These are phyloP conservation scores for Pseudanteris insignis DNA, from an alignment of 2,888 invertebrate genomes.

Conservation along the genomic window DNA sequence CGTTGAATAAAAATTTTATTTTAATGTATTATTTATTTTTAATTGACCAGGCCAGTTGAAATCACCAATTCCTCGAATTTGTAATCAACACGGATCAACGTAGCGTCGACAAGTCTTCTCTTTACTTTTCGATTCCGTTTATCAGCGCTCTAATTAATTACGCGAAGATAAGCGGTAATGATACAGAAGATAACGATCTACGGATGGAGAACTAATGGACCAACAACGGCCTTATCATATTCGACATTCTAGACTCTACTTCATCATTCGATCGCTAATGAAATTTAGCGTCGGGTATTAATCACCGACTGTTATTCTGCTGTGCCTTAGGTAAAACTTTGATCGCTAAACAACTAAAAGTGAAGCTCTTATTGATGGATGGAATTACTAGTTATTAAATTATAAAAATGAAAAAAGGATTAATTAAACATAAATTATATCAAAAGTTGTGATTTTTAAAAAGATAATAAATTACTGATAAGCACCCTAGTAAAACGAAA, in stretches of 20 bases:
- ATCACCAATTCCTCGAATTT: too few relatives aligned
- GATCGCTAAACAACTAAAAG: neutral
- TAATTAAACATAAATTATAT: too few relatives aligned
- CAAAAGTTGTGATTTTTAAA: too few relatives aligned
- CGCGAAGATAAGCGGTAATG: slow-evolving; percentile 22
- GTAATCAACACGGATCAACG: too few relatives aligned
- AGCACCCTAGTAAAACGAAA: too few relatives aligned
- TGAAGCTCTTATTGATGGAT: neutral
- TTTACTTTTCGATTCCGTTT: slow-evolving; percentile 4
- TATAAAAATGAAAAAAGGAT: too few relatives aligned
- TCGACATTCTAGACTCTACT: slow-evolving; percentile 24
- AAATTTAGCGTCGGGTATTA: slow-evolving; percentile 25
- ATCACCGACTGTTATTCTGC: slow-evolving; percentile 8
- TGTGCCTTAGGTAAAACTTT: slow-evolving; percentile 4
- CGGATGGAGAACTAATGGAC: slow-evolving; percentile 21
- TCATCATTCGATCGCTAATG: slow-evolving; percentile 20
- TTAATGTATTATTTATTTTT: too few relatives aligned
- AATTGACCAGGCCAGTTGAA: too few relatives aligned
- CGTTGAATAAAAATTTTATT: too few relatives aligned
- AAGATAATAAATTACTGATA: too few relatives aligned
- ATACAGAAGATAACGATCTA: slow-evolving; percentile 23
- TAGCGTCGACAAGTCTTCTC: slow-evolving; percentile 6
- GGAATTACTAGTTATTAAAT: too few relatives aligned
- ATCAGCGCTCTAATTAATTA: slow-evolving; percentile 25
- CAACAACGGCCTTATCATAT: slow-evolving; percentile 32